Evolutionary conservation across 2,888 invertebrate genomes (phyloP), one percentile per base, ranked within the genome.

Genomic region (Stenichneumon culpator): DNA sequence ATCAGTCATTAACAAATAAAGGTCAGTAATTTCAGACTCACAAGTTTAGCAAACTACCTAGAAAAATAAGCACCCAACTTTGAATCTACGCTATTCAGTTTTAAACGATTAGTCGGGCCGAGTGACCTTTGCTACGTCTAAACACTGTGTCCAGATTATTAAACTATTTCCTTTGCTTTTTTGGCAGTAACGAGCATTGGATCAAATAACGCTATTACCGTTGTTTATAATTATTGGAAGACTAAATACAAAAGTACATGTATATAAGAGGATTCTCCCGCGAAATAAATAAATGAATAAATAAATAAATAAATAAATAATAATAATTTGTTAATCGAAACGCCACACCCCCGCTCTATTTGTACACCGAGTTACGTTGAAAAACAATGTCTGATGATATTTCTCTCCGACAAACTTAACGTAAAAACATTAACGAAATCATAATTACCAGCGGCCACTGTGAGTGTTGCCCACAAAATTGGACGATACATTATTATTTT

Each of bases 1-100:
- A 93, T 74, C n/a, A 36, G 78, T 74, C 28, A 22, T 36, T 14
- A 25, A 63, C 39, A 47, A 47, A 16, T 54, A 22, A 22, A 32
- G 94, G 93, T 95, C 91, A 86, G 93, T 79, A 54, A 19, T 9
- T 22, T 19, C 1, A 7, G 3, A 54, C n/a, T 54, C 5, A 7
- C 1, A 9, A 19, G 44, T 4, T 47, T 16, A 0, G 16, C 14
- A 44, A 44, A 44, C 11, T 44, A 44, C 14, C 14, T 14, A 2
- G 44, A 3, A 44, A 14, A 44, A 16, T 14, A 44, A 14, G 3
- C 3, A 16, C 3, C 2, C 16, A 47, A 47, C 44, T 47, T 47
- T 4, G 16, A 14, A 47, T 47, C 44, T 16, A 47, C 1, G 44
- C 14, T 47, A 4, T 47, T 47, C 3, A 14, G 16, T 47, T 16